Evolutionary conservation across 2,113 vertebrate species (phyloP), one percentile per base, ranked within the genome.

Genomic region (Callaeas wilsoni): DNA sequence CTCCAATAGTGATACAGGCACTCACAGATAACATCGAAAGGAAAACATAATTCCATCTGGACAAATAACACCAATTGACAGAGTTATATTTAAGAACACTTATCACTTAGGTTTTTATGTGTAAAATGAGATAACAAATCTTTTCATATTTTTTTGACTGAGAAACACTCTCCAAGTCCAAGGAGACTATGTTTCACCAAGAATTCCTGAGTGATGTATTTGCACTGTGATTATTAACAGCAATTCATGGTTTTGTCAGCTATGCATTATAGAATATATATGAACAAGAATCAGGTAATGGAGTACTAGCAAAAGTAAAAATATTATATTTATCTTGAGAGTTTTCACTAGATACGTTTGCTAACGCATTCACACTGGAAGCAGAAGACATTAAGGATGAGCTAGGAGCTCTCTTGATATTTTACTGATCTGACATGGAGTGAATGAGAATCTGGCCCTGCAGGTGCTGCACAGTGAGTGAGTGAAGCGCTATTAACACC

Each of bases 21-120:
- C 65, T 89, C 49, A 17, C 41, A 94, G 62, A 90, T 11, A 92
- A 77, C 0, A 0, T 13, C 4, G 20, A 84, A 87, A 76, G 35
- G 33, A 81, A 85, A 81, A 55, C 39, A 16, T 16, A 59, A 83
- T 93, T 95, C 79, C 57, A 84, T 77, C 52, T 91, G 73, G 79
- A 95, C 75, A 60, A 87, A 86, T 73, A 93, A 79, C 60, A 65
- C 55, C 87, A 78, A 92, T 44, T 50, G 87, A 84, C 63, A 84
- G 74, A 87, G 73, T 49, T 92, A 81, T 95, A 94, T 94, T 94
- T 77, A 77, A 86, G 59, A 88, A 70, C 35, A 67, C 12, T 85
- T 91, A 92, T 88, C 71, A 70, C 68, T 88, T 71, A 41, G 20
- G 23, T 20, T 89, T 95, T 64, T 79, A 44, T n/a, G 50, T 88